These are phyloP conservation scores for Belgica antarctica DNA, from an alignment of 2,888 invertebrate species.

Conservation along the genomic window DNA sequence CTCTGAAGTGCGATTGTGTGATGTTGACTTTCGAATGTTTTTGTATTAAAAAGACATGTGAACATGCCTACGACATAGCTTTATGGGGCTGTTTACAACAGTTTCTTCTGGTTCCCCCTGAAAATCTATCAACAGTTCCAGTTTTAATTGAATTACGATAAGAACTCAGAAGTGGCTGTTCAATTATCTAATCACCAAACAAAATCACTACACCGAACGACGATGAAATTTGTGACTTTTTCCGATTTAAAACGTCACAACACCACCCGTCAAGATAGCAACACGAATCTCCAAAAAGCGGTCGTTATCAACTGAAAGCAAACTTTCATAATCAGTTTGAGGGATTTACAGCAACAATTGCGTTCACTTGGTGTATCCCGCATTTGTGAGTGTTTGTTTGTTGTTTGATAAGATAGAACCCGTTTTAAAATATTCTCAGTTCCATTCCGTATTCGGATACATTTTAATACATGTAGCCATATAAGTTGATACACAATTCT, in stretches of 20 bases:
- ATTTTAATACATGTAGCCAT: not conserved
- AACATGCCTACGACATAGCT: not conserved
- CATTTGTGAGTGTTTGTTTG: slow-evolving; percentile 22
- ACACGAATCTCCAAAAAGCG: not conserved
- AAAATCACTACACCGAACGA: too few species aligned
- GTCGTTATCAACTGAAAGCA: slow-evolving; percentile 7
- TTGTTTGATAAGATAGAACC: slow-evolving; percentile 34
- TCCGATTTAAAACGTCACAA: not conserved
- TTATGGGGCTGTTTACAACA: not conserved
- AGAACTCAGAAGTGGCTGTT: not conserved
- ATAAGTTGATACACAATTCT: not conserved
- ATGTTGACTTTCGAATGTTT: not conserved
- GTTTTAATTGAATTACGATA: too few species aligned
- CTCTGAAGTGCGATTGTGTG: slow-evolving; percentile 1
- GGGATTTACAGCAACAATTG: slow-evolving; percentile 22
- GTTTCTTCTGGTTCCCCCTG: too few species aligned
- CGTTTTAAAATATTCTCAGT: slow-evolving; percentile 34
- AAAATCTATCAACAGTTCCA: too few species aligned
- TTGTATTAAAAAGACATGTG: not conserved
- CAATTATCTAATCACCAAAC: not conserved
- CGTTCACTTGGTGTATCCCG: slow-evolving; percentile 9
- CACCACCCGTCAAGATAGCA: not conserved
- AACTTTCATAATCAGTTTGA: slow-evolving; percentile 17
- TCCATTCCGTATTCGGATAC: slow-evolving; percentile 9
- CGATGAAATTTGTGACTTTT: too few species aligned